Percentiles rank a stretch among this genome's conserved stretches.
Evolutionary conservation across 2,797 vertebrate genomes (phyloP).

Genomic region (Leucoraja ocellata): DNA sequence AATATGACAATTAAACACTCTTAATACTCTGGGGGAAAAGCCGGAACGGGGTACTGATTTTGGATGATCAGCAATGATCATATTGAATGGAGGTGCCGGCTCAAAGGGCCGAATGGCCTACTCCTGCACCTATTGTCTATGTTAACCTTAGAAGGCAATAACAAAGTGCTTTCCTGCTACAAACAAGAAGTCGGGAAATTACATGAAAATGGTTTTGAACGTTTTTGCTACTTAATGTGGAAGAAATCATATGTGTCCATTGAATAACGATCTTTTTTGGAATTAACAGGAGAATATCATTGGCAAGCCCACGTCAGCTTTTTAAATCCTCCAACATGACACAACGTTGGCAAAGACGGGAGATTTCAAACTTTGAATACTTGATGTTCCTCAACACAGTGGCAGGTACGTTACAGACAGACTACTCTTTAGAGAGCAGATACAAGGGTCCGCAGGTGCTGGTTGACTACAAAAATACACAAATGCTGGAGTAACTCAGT

Average conservation of each 20-base stretch:
- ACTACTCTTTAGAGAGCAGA: constrained; percentile 38
- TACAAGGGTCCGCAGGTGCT: no score
- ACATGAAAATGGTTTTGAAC: background rate
- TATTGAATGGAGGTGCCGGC: no score
- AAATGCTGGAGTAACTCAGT: no score
- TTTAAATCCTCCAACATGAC: constrained; percentile 99
- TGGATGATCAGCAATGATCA: no score
- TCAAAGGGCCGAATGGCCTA: no score
- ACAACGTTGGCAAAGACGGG: constrained; percentile 95
- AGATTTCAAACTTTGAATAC: constrained; percentile 99
- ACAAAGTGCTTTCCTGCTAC: background rate
- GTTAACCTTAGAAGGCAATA: no score
- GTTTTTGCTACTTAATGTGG: background rate
- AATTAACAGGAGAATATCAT: constrained; percentile 78
- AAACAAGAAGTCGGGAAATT: background rate
- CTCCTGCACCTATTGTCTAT: no score
- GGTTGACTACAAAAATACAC: no score
- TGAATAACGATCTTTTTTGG: constrained; percentile 40
- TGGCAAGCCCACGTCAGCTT: constrained; percentile 92
- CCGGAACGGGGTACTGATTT: no score
- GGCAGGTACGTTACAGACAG: constrained; percentile 69
- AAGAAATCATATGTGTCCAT: background rate
- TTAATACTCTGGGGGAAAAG: no score
- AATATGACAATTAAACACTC: no score
- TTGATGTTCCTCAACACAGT: constrained; percentile 99